phyloP scores from a whole-genome alignment of 92 coral and sea anemone species.

The Siderastrea siderea region DNA sequence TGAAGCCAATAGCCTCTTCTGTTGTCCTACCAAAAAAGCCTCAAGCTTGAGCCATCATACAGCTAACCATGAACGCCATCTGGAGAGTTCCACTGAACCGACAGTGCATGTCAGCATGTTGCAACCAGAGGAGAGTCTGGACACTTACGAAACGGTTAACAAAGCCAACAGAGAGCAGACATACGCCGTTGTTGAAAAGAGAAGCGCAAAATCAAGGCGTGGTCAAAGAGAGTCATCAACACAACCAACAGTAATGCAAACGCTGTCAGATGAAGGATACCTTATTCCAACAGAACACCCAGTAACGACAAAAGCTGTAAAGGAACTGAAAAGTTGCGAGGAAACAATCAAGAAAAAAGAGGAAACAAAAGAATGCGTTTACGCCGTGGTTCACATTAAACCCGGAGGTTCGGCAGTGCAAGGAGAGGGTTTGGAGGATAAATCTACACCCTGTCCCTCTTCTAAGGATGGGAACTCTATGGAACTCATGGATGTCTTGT shows the following conservation, averaged over 20 bases:
- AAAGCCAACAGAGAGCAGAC: background rate
- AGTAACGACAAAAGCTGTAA: background rate
- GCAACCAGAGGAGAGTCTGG: background rate
- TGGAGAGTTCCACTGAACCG: background rate
- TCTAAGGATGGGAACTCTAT: background rate
- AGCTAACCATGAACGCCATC: background rate
- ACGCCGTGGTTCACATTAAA: background rate
- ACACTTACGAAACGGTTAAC: background rate
- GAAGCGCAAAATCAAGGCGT: background rate
- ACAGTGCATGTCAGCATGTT: conserved; percentile 2
- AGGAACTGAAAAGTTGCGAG: background rate
- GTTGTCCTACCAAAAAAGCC: background rate
- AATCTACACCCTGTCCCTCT: background rate
- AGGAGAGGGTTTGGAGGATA: background rate
- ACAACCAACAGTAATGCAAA: background rate
- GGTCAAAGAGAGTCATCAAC: background rate
- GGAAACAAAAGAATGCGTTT: background rate
- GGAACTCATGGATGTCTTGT: background rate
- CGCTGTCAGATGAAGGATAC: background rate
- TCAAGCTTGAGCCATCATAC: background rate
- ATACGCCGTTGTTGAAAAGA: background rate
- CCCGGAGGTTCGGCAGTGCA: background rate
- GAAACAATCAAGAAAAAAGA: background rate
- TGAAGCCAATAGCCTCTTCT: no score
- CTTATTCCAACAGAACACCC: background rate